Percentiles rank a stretch among this genome's conserved stretches.
phyloP scores from a whole-genome alignment of 2,113 vertebrate species.

The Xyrauchen texanus region DNA sequence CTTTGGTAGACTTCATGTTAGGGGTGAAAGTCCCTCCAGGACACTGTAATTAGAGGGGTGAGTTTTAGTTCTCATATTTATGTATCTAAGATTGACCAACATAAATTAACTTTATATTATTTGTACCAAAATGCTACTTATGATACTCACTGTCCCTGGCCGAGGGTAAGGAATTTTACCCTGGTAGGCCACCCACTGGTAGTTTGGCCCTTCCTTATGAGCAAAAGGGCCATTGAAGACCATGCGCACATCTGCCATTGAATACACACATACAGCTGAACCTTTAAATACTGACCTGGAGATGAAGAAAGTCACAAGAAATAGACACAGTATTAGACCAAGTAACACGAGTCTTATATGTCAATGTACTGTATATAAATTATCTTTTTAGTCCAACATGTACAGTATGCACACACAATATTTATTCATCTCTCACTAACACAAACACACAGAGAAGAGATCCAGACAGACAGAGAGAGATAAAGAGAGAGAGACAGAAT shows the following conservation, averaged over 20 bases:
- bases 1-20: constrained; percentile 97
- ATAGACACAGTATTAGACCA: too few relatives aligned
- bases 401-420: constrained; percentile 18
- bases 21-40: constrained; percentile 97
- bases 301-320: constrained; percentile 31
- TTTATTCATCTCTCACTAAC: constrained; percentile 24
- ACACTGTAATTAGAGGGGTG: constrained; percentile 76
- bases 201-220: constrained; percentile 97
- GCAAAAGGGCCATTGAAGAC: constrained; percentile 98
- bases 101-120: not conserved
- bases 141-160: constrained; percentile 88
- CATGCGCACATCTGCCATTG: constrained; percentile 97
- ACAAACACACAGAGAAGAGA: constrained; percentile 18
- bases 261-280: constrained; percentile 96
- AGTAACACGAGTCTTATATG: not conserved
- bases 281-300: constrained; percentile 93
- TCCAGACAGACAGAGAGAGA: not conserved
- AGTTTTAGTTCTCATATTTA: not conserved
- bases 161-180: constrained; percentile 98
- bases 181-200: constrained; percentile 97
- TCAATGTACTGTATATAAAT: too few relatives aligned
- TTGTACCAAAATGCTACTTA: not conserved
- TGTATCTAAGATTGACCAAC: not conserved
- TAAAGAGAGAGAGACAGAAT: too few relatives aligned
- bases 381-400: too few relatives aligned